phyloP scores from a whole-genome alignment of 2,113 vertebrate genomes.

The Phasianus colchicus region DNA sequence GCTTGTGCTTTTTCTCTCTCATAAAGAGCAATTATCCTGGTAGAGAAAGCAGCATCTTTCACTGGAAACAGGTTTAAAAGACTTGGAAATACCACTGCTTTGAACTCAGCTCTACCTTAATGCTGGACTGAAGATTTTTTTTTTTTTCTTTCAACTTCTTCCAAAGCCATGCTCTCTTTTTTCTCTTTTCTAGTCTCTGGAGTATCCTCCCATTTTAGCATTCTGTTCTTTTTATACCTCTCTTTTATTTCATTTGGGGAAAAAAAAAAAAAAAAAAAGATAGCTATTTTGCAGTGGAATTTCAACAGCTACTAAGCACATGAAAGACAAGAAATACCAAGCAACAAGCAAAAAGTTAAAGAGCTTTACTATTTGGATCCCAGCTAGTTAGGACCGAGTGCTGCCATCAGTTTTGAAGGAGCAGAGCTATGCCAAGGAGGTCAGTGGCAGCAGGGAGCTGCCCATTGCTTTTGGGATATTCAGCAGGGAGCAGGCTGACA shows the following conservation, averaged over 20 bases:
- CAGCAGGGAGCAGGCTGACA: fast-evolving
- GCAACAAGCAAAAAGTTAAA: neutral
- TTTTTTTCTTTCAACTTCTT: neutral
- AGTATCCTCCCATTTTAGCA: neutral
- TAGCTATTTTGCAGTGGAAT: neutral
- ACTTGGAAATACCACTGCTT: neutral
- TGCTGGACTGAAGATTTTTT: neutral
- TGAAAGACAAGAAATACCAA: neutral
- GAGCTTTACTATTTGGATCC: neutral
- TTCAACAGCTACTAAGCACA: neutral
- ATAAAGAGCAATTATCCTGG: neutral
- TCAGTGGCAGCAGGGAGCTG: fast-evolving
- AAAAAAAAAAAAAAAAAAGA: neutral
- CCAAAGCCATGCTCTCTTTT: neutral
- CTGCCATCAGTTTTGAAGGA: fast-evolving
- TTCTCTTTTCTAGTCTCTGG: neutral
- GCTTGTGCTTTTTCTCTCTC: neutral
- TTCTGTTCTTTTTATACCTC: neutral
- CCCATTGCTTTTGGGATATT: fast-evolving
- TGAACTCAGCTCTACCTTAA: neutral
- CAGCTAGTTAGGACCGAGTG: neutral
- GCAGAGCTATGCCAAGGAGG: fast-evolving
- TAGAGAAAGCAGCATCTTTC: neutral
- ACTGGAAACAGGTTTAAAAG: neutral
- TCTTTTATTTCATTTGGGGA: neutral